These are phyloP conservation scores for Diglossa cyanea DNA, from an alignment of 2,797 vertebrate species.

Conservation along the genomic window DNA sequence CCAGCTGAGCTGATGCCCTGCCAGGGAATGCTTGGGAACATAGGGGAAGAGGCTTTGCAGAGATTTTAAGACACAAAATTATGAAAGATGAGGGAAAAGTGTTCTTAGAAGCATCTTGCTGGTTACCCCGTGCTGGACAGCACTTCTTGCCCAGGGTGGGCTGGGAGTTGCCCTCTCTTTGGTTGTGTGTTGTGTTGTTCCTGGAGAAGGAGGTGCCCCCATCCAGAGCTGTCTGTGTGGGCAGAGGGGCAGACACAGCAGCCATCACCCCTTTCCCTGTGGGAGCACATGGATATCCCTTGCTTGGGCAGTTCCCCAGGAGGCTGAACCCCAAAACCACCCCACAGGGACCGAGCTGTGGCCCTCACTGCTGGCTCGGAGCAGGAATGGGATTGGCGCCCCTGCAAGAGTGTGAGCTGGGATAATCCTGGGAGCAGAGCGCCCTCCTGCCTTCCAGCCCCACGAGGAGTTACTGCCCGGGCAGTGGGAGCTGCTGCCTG, in stretches of 20 bases:
- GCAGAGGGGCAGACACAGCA: background rate
- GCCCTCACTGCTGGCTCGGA: fast-evolving
- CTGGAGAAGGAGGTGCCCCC: background rate
- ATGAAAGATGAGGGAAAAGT: fast-evolving
- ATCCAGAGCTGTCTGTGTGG: background rate
- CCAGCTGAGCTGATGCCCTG: fast-evolving
- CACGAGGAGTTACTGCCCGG: fast-evolving
- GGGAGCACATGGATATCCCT: background rate
- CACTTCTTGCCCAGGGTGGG: background rate
- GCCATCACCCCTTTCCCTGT: background rate
- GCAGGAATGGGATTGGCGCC: background rate
- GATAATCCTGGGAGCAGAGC: background rate
- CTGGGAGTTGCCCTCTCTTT: background rate
- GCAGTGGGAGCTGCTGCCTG: background rate
- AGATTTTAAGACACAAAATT: background rate
- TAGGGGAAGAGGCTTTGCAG: background rate
- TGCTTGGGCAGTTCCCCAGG: fast-evolving
- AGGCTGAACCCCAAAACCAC: background rate
- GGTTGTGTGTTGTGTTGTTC: background rate
- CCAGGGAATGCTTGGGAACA: background rate
- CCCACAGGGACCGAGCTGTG: fast-evolving
- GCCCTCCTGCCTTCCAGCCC: background rate
- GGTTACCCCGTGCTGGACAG: background rate
- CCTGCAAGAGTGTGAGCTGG: background rate
- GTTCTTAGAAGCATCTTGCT: background rate